A percentile compares a stretch with the other conserved stretches of the same genome.
Conservation (phyloP, 2,888 invertebrate species). For the Iphiclides podalirius region DNA sequence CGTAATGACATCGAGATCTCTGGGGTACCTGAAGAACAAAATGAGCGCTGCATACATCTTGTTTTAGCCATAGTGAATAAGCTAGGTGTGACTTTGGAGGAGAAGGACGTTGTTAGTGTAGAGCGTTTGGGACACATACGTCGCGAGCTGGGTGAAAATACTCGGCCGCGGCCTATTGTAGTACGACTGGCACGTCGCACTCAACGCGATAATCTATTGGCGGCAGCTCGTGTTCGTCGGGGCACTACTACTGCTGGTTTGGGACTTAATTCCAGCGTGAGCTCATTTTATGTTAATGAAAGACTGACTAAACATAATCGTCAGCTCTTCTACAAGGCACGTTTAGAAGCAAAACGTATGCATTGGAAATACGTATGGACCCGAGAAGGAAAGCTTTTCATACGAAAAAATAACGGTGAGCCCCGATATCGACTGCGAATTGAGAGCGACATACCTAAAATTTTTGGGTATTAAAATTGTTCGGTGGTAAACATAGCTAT, state of each 20-base stretch:
- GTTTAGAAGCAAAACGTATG: background rate
- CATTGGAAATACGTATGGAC: background rate
- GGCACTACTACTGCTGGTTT: background rate
- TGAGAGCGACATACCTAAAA: background rate
- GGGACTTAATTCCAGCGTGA: background rate
- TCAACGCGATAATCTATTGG: too few species aligned
- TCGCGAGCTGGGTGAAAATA: background rate
- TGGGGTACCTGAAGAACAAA: constrained; percentile 21
- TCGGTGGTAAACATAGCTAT: background rate
- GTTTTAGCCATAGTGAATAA: background rate
- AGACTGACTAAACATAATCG: background rate
- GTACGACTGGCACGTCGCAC: background rate
- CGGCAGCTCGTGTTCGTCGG: background rate
- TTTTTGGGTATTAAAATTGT: background rate
- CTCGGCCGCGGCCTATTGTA: background rate
- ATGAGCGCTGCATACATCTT: background rate
- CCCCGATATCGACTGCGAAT: background rate
- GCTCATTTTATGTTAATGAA: background rate
- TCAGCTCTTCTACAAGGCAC: background rate
- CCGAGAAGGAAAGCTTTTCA: background rate
- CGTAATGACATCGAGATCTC: constrained; percentile 26
- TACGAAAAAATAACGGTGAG: background rate
- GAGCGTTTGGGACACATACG: background rate
- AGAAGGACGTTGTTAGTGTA: background rate
- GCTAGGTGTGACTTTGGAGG: background rate